Conservation (phyloP, 2,797 vertebrate species). For the Cuniculus paca region DNA sequence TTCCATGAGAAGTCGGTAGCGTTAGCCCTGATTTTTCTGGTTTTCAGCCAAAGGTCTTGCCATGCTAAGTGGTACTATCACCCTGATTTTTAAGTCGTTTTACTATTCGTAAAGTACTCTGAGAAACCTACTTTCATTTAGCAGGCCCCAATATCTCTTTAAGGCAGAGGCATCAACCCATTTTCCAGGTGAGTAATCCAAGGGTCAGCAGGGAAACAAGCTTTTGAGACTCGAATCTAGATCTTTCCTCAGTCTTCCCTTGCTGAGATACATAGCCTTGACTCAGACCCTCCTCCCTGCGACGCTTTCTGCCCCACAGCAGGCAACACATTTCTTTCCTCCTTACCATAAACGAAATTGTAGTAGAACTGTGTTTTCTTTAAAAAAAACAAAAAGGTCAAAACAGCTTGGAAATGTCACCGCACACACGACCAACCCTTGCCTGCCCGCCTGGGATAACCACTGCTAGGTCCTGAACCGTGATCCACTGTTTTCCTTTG, state of each 20-base stretch:
- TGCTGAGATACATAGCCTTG: background rate
- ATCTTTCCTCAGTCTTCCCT: background rate
- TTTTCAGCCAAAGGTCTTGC: background rate
- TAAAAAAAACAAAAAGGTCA: conserved; percentile 6
- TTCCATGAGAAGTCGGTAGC: background rate
- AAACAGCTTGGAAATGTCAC: background rate
- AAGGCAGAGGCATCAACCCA: background rate
- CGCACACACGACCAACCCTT: too few relatives aligned
- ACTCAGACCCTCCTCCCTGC: background rate
- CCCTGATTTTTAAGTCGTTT: conserved; percentile 23
- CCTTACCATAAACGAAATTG: background rate
- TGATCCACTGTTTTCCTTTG: background rate
- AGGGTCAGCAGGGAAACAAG: background rate
- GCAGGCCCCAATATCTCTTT: background rate
- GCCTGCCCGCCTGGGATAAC: background rate
- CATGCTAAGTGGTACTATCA: background rate
- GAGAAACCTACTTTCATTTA: background rate
- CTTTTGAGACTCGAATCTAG: background rate
- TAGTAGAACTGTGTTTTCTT: background rate
- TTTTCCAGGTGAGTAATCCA: background rate
- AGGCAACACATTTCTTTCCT: background rate
- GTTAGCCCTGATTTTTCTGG: background rate
- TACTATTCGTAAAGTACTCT: background rate
- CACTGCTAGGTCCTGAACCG: background rate
- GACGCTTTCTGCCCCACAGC: background rate